phyloP scores from a whole-genome alignment of 2,888 invertebrate genomes.

The Pseudoips prasinana region DNA sequence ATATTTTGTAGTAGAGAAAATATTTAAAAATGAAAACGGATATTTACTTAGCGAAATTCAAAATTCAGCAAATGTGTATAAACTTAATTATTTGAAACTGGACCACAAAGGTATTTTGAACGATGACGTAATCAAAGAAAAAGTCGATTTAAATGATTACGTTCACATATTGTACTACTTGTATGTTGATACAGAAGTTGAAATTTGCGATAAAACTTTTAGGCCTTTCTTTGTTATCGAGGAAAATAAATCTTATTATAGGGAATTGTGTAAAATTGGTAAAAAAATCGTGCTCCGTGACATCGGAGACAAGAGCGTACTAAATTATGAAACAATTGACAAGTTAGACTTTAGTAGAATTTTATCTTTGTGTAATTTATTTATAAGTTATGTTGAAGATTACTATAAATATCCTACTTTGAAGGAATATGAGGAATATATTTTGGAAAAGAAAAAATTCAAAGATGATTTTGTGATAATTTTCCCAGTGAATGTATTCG shows the following conservation, averaged over 20 bases:
- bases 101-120: not conserved
- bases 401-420: slow-evolving; percentile 15
- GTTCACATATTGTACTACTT: not conserved
- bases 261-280: not conserved
- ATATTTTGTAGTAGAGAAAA: slow-evolving; percentile 33
- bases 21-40: slow-evolving; percentile 39
- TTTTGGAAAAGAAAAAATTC: slow-evolving; percentile 4
- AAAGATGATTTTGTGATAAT: not conserved
- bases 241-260: not conserved
- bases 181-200: not conserved
- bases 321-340: not conserved
- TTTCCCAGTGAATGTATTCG: not conserved
- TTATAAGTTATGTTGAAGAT: slow-evolving; percentile 12
- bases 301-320: not conserved
- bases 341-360: slow-evolving; percentile 1
- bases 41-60: slow-evolving; percentile 40
- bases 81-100: not conserved
- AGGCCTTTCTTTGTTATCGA: not conserved
- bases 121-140: not conserved
- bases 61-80: not conserved
- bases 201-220: not conserved
- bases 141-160: not conserved
- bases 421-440: slow-evolving; percentile 13
- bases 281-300: not conserved
- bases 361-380: slow-evolving; percentile 13